Conservation (phyloP, 2,113 vertebrate species). For the Psephotus haematonotus region DNA sequence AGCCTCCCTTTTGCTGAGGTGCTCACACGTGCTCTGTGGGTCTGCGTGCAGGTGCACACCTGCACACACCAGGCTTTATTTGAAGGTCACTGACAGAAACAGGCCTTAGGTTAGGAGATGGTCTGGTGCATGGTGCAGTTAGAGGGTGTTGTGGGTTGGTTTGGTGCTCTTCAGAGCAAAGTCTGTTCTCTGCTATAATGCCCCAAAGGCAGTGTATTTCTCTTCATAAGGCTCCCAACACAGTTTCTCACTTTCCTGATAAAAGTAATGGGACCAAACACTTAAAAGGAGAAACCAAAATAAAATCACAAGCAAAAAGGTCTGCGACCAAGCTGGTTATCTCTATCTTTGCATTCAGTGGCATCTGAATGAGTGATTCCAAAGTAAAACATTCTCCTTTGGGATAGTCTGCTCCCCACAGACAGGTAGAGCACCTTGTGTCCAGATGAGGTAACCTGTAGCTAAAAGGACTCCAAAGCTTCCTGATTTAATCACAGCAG, state of each 20-base stretch:
- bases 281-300: neutral
- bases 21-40: neutral
- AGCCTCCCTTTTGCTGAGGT: neutral
- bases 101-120: neutral
- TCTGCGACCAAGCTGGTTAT: neutral
- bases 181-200: neutral
- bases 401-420: neutral
- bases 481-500: neutral
- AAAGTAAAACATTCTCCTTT: neutral
- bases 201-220: neutral
- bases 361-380: neutral
- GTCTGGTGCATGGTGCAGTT: neutral
- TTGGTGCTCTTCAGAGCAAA: neutral
- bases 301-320: neutral
- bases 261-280: neutral
- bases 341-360: neutral
- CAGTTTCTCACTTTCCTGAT: neutral
- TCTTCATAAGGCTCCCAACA: neutral
- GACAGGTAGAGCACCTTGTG: neutral
- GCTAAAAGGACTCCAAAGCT: neutral
- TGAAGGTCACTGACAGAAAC: neutral
- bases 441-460: neutral
- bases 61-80: neutral
- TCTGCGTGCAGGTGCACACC: fast-evolving
- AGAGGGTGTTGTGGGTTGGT: neutral